Conservation (phyloP, 2,888 invertebrate species). For the Tetragnatha montana region DNA sequence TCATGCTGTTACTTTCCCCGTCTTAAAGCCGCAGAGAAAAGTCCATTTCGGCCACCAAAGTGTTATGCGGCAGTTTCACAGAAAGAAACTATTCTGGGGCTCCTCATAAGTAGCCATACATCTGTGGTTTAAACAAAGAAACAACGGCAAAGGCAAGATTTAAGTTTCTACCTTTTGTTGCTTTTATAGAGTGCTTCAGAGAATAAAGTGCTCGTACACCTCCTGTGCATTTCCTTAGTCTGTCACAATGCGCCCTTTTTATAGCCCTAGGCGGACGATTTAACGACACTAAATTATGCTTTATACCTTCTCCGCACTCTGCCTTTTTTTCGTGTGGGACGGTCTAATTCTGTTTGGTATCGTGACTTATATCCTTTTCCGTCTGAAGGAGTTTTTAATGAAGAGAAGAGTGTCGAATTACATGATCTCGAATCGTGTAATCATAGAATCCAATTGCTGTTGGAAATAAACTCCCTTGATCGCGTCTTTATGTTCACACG, state of each 20-base stretch:
- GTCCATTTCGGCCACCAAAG: not conserved
- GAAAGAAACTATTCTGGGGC: not conserved
- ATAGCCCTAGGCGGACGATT: not conserved
- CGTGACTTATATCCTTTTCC: not conserved
- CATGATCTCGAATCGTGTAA: not conserved
- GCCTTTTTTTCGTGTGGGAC: not conserved
- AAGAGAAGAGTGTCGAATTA: not conserved
- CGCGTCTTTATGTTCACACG: too few relatives aligned
- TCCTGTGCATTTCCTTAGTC: not conserved
- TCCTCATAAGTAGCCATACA: not conserved
- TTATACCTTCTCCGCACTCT: not conserved
- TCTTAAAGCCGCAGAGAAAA: not conserved
- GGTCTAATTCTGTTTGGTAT: not conserved
- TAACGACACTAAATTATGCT: not conserved
- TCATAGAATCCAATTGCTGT: not conserved
- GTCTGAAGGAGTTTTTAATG: not conserved
- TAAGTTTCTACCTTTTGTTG: not conserved
- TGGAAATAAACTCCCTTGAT: too few relatives aligned
- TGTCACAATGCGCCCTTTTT: not conserved
- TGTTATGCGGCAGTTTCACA: not conserved
- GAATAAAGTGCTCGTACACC: not conserved
- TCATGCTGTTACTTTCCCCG: not conserved
- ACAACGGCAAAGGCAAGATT: not conserved
- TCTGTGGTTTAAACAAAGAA: slow-evolving; percentile 1
- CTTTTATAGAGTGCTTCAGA: not conserved